These are phyloP conservation scores for Porphyrio hochstetteri DNA, from an alignment of 2,113 vertebrate species.

Conservation along the genomic window DNA sequence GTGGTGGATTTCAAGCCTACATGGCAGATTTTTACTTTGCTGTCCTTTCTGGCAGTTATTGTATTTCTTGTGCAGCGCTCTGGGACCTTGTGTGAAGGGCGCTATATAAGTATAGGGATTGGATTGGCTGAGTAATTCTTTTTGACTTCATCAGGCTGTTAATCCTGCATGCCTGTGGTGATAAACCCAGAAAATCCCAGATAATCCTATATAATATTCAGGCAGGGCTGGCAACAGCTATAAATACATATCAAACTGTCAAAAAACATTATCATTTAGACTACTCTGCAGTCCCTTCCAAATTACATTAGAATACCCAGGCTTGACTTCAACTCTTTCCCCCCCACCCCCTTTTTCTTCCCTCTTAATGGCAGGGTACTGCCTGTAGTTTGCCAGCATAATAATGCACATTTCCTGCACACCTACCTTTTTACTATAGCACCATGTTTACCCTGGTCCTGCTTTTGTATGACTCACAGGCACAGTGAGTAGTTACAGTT, in stretches of 20 bases:
- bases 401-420: conserved; percentile 1
- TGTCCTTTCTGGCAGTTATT: not conserved
- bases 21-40: not conserved
- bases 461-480: conserved; percentile 43
- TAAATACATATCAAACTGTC: conserved; percentile 84
- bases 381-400: not conserved
- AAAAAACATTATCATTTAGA: conserved; percentile 83
- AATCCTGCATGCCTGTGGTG: conserved; percentile 82
- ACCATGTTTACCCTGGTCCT: conserved; percentile 16
- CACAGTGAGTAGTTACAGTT: conserved; percentile 55
- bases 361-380: not conserved
- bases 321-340: conserved; percentile 17
- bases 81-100: conserved; percentile 44
- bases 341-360: not conserved
- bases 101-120: conserved; percentile 14
- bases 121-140: conserved; percentile 74
- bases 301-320: conserved; percentile 61
- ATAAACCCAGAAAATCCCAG: conserved; percentile 85
- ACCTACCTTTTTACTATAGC: not conserved
- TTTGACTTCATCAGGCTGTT: conserved; percentile 80
- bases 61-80: not conserved
- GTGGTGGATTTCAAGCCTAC: not conserved
- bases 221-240: conserved; percentile 76
- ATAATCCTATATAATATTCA: conserved; percentile 84
- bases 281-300: conserved; percentile 66